Base-by-base conservation (phyloP, 2,888 invertebrate species). In the Cataglyphis albicans region DNA sequence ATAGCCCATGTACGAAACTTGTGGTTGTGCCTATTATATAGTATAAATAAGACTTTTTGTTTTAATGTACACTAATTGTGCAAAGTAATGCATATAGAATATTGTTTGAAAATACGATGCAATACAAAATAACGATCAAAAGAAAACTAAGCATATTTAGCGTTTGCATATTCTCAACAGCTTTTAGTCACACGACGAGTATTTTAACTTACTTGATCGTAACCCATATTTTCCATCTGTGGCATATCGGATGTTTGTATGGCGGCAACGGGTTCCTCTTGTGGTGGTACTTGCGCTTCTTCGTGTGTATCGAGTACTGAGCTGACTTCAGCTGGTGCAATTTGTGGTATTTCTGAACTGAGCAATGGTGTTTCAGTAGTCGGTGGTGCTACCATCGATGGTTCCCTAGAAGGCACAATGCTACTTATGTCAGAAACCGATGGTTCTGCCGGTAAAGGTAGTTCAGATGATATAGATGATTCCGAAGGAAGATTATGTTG, bases 1-100 rank as follows among this genome's bases (percentile, higher is more conserved):
- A 93, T 97, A 97, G 21, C 97, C 97, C 95, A 97, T 96, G 91
- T 97, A 97, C 35, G 97, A 96, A 96, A 97, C 92, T 88, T 91
- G 93, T 65, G 92, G 90, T 86, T 94, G 94, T 29, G 89, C 91
- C 93, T 94, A 78, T 48, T 0, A 35, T 68, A 6, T 4, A 38
- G 35, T 35, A 35, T 41, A 21, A 59, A 70, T 48, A 73, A n/a
- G 2, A 18, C 6, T 70, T 48, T 15, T 4, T 55, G 38, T 38
- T 52, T 55, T 57, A 35, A 55, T 12, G 1, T 35, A 74, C 12
- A 72, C 52, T 32, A 48, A 61, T 15, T 12, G 12, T 0, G 48
- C 70, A 72, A 35, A 67, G 73, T 65, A 18, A 4, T 59, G 18
- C 0, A 65, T 41, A 65, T 1, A 18, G 18, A 64, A n/a, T 35